A percentile compares a stretch with the other conserved stretches of the same genome.
Conservation (phyloP, 2,888 invertebrate species). For the Anoplius nigerrimus region DNA sequence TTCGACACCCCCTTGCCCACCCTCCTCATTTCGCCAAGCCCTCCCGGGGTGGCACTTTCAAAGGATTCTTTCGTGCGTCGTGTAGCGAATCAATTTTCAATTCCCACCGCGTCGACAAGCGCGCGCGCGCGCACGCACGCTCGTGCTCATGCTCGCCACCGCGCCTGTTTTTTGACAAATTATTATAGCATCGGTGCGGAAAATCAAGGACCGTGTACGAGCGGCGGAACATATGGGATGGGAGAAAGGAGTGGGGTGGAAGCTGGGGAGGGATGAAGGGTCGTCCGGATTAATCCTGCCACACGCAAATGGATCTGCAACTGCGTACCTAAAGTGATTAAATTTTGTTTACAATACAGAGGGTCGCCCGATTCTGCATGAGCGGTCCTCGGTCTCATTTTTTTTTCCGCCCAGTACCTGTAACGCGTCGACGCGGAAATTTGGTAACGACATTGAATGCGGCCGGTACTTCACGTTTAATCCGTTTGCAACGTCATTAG, state of each 20-base stretch:
- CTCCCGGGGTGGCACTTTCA: conserved; percentile 22
- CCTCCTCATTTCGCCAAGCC: not conserved
- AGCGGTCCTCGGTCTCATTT: too few relatives aligned
- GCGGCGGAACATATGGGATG: conserved; percentile 12
- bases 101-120: too few relatives aligned
- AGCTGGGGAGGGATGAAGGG: not conserved
- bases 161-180: conserved; percentile 20
- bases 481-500: too few relatives aligned
- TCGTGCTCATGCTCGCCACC: not conserved
- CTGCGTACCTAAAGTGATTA: too few relatives aligned
- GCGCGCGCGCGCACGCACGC: not conserved
- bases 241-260: too few relatives aligned
- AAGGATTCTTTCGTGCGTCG: conserved; percentile 24
- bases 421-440: too few relatives aligned
- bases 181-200: conserved; percentile 18
- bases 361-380: too few relatives aligned
- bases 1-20: not conserved
- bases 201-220: conserved; percentile 9
- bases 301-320: too few relatives aligned
- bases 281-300: not conserved
- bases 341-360: too few relatives aligned
- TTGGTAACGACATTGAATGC: too few relatives aligned
- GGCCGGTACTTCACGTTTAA: too few relatives aligned
- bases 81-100: conserved; percentile 41
- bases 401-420: too few relatives aligned